phyloP scores from a whole-genome alignment of 2,888 invertebrate genomes.

The Trypoxylon attenuatum region DNA sequence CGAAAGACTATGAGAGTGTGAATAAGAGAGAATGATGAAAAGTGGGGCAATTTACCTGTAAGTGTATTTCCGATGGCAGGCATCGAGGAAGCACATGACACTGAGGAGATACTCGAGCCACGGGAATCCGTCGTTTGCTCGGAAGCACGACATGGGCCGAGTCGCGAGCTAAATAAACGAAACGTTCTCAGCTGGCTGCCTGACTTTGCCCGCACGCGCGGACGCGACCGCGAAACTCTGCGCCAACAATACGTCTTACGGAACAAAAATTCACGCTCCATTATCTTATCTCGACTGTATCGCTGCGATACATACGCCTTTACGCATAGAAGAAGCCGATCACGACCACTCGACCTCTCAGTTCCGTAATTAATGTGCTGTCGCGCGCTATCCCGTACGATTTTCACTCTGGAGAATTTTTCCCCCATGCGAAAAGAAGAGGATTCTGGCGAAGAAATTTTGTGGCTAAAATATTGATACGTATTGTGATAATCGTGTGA shows the following conservation, averaged over 20 bases:
- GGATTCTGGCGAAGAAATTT: too few species aligned
- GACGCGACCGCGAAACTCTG: constrained; percentile 16
- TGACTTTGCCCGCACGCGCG: constrained; percentile 2
- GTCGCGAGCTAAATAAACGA: neutral
- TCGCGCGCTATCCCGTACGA: too few species aligned
- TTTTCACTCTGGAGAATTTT: too few species aligned
- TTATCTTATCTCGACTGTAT: constrained; percentile 59
- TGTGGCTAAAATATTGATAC: too few species aligned
- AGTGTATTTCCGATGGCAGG: constrained; percentile 28
- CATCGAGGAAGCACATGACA: constrained; percentile 40
- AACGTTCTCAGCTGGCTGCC: neutral
- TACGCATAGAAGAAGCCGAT: neutral
- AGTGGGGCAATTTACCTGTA: constrained; percentile 40
- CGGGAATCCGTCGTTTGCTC: constrained; percentile 24
- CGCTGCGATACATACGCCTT: constrained; percentile 17
- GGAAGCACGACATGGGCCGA: constrained; percentile 14
- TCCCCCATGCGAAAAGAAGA: too few species aligned
- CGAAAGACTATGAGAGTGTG: neutral
- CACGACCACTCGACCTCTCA: neutral
- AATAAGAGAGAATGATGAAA: neutral
- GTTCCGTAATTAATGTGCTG: constrained; percentile 2
- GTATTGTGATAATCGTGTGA: too few species aligned
- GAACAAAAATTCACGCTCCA: constrained; percentile 43
- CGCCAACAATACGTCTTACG: constrained; percentile 37
- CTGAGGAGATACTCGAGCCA: constrained; percentile 9